These are phyloP conservation scores for Leptothorax acervorum DNA, from an alignment of 2,888 invertebrate genomes.

Conservation along the genomic window DNA sequence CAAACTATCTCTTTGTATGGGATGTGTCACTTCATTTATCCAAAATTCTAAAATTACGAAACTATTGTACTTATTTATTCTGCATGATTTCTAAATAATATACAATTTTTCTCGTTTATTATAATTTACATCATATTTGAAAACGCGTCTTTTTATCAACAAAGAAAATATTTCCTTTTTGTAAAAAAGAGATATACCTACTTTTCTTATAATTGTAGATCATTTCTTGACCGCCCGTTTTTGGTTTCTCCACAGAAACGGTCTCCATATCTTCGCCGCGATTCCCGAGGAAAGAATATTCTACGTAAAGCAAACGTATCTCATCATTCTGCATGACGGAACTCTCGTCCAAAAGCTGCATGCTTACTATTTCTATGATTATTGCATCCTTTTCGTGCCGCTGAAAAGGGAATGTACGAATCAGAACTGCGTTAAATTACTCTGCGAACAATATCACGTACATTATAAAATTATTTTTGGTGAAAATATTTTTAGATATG, in stretches of 20 bases:
- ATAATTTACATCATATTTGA: not conserved
- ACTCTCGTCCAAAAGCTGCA: slow-evolving; percentile 73
- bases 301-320: slow-evolving; percentile 77
- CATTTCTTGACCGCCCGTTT: slow-evolving; percentile 59
- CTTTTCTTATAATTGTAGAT: slow-evolving; percentile 74
- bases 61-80: not conserved
- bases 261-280: slow-evolving; percentile 80
- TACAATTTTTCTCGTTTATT: not conserved
- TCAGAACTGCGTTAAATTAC: not conserved
- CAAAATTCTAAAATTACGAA: slow-evolving; percentile 75
- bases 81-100: not conserved
- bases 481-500: not conserved
- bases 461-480: not conserved
- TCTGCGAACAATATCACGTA: not conserved
- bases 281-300: slow-evolving; percentile 80
- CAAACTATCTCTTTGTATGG: slow-evolving; percentile 73
- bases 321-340: slow-evolving; percentile 70
- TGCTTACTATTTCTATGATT: slow-evolving; percentile 74
- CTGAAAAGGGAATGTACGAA: slow-evolving; percentile 50
- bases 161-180: not conserved
- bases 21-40: slow-evolving; percentile 74
- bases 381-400: slow-evolving; percentile 66
- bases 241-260: slow-evolving; percentile 72
- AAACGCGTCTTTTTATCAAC: not conserved
- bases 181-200: slow-evolving; percentile 68